Evolutionary conservation across 2,888 invertebrate genomes (phyloP).

Genomic region (Synanthedon andrenaeformis): DNA sequence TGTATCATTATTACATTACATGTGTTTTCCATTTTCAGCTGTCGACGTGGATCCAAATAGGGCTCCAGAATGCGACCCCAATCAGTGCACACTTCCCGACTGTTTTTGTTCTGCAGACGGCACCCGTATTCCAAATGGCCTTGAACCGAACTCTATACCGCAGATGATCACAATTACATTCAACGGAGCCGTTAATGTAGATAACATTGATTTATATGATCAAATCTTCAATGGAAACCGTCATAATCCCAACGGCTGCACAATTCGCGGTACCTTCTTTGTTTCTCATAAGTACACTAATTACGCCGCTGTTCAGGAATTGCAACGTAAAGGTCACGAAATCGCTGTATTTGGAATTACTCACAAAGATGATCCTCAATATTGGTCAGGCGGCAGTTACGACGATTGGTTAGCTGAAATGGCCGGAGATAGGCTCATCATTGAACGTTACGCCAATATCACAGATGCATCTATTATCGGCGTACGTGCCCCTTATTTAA

Average conservation of each 20-base stretch:
- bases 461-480: constrained; percentile 92
- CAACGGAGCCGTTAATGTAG: constrained; percentile 92
- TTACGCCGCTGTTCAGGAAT: constrained; percentile 89
- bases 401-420: constrained; percentile 95
- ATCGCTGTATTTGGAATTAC: constrained; percentile 93
- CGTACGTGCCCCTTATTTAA: constrained; percentile 87
- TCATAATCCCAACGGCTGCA: constrained; percentile 90
- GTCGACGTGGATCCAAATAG: constrained; percentile 92
- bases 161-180: constrained; percentile 95
- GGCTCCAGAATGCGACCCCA: constrained; percentile 91
- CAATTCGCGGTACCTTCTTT: constrained; percentile 90
- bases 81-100: constrained; percentile 89
- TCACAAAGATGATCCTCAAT: constrained; percentile 91
- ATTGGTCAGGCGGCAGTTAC: constrained; percentile 89
- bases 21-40: constrained; percentile 65
- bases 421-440: constrained; percentile 89
- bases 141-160: constrained; percentile 87
- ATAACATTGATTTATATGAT: constrained; percentile 92
- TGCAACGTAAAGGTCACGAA: constrained; percentile 91
- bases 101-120: constrained; percentile 95
- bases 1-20: background rate
- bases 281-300: constrained; percentile 93
- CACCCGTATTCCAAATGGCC: constrained; percentile 86
- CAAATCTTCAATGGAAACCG: constrained; percentile 88
- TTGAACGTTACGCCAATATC: constrained; percentile 91